A percentile compares a stretch with the other conserved stretches of the same genome.
phyloP scores from a whole-genome alignment of 2,113 vertebrate species.

The Phylloscopus trochilus region DNA sequence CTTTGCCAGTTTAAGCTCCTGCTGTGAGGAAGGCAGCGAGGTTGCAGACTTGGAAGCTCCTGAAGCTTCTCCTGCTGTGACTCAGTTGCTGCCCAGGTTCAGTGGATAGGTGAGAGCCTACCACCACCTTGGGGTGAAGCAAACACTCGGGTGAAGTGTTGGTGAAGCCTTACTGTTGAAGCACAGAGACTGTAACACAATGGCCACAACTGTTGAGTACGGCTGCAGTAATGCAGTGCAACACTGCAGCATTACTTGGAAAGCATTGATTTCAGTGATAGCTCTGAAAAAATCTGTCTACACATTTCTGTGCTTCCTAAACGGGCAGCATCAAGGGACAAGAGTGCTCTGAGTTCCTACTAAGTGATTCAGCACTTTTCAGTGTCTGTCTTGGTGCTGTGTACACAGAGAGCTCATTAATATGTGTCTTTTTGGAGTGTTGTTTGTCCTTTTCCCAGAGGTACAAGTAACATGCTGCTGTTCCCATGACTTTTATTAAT shows the following conservation, averaged over 20 bases:
- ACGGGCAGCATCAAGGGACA: not conserved
- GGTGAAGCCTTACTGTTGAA: not conserved
- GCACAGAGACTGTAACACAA: fast-evolving
- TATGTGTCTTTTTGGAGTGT: not conserved
- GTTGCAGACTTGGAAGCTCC: not conserved
- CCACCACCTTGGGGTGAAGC: not conserved
- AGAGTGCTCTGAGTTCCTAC: not conserved
- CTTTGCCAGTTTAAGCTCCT: not conserved
- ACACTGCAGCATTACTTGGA: not conserved
- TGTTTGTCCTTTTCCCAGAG: not conserved
- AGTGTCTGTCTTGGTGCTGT: not conserved
- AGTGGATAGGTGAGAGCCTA: not conserved
- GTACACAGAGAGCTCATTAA: not conserved
- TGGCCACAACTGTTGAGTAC: fast-evolving
- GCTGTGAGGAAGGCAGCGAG: not conserved
- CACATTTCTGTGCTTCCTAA: not conserved
- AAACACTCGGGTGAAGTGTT: not conserved
- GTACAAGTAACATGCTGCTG: not conserved
- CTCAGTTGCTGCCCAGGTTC: not conserved
- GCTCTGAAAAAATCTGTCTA: not conserved
- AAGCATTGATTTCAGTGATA: not conserved
- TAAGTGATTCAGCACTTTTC: not conserved
- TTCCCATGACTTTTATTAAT: not conserved
- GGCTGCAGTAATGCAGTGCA: not conserved
- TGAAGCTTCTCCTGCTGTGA: not conserved